Base-by-base conservation (phyloP, 1,140 invertebrate genomes). In the Temnothorax curvispinosus region DNA sequence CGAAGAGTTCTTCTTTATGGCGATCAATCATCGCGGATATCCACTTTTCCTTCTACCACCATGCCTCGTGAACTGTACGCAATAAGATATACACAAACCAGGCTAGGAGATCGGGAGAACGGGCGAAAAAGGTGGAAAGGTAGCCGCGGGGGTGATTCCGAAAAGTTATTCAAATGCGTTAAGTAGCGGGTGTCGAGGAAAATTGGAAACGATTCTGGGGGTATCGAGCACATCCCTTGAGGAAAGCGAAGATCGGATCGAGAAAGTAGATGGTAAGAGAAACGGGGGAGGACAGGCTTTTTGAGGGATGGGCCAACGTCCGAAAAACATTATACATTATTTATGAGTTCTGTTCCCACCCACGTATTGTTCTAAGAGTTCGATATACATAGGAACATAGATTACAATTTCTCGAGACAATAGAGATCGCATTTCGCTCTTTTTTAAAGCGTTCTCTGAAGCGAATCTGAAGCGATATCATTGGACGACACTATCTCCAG, bases 51-150 rank as follows among this genome's bases (percentile, higher is more conserved):
- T 88, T 93, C 92, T 94, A 93, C 93, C 88, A 88, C 94, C 94
- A 95, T 95, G 94, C 94, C 94, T 95, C 93, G 94, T 95, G 94
- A 95, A 95, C 94, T 89, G 93, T 92, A 94, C 89, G 91, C 85
- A 87, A 90, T 86, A 80, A 90, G 50, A 81, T 27, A 27, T 54
- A 87, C 47, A 67, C 62, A 84, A 58, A 7, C 71, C 18, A 13
- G 35, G 5, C 21, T 11, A 27, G 65, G 41, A 75, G 64, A 75
- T 27, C 21, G 32, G 13, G 27, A 27, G 27, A 41, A 62, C 9
- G 72, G 52, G n/a, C 52, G 35, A 75, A 27, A 11, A 75, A 35
- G 32, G 18, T 75, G 54, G 54, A 44, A 75, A 75, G 21, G 67
- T 32, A 35, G 44, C 8, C n/a, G 47, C 21, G 35, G 27, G 58